A percentile compares a stretch with the other conserved stretches of the same genome.
These are phyloP conservation scores for Drosophila oshimai DNA, from an alignment of 1,140 invertebrate species.

Conservation along the genomic window DNA sequence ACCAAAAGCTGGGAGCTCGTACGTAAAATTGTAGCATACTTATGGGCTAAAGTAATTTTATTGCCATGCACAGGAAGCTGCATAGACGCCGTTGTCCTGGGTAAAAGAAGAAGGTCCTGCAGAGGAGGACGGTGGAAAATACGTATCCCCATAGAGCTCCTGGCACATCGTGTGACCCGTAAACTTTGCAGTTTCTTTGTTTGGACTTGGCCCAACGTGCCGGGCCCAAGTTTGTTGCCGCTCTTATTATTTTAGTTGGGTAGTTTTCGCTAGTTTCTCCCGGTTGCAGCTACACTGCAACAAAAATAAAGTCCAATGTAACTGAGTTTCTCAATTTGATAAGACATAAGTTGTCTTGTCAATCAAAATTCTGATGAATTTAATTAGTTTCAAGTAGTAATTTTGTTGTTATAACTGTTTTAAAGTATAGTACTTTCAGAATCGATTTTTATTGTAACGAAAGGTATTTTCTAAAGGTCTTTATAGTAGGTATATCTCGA, in stretches of 20 bases:
- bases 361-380: too few relatives aligned
- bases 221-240: constrained; percentile 63
- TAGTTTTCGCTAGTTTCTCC: constrained; percentile 44
- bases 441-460: too few relatives aligned
- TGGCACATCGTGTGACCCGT: constrained; percentile 64
- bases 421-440: too few relatives aligned
- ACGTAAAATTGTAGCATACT: constrained; percentile 68
- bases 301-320: background rate
- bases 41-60: constrained; percentile 71
- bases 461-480: too few relatives aligned
- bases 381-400: too few relatives aligned
- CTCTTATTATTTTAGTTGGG: constrained; percentile 74
- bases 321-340: background rate
- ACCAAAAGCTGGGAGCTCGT: constrained; percentile 51
- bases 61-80: constrained; percentile 71
- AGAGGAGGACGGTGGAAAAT: background rate
- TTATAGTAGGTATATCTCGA: too few relatives aligned
- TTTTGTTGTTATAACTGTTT: too few relatives aligned
- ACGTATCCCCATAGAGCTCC: constrained; percentile 21
- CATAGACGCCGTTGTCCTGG: constrained; percentile 56
- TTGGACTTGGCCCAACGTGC: constrained; percentile 60
- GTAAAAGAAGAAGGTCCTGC: constrained; percentile 15
- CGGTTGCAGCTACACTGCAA: background rate
- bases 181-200: constrained; percentile 79
- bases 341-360: too few relatives aligned